Evolutionary conservation across 2,797 vertebrate genomes (phyloP), one percentile per base, ranked within the genome.

Genomic region (Spinus pinus): DNA sequence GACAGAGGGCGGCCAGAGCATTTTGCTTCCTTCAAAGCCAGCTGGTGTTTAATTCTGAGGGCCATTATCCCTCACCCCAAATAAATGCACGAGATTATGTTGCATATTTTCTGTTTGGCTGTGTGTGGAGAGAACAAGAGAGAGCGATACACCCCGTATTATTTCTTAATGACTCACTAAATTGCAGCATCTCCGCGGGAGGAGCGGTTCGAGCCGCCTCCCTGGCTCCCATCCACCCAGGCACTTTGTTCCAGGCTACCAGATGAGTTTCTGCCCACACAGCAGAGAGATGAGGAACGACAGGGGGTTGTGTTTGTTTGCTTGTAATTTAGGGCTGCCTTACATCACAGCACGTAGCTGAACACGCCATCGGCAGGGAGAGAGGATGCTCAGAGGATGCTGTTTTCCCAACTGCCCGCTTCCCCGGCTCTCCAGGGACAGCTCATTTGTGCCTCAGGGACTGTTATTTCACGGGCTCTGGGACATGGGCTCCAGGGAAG

Each of bases 161-260:
- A 90, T 66, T 91, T 60, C 77, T 85, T 79, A 95, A 94, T 24
- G 9, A 93, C n/a, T 93, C 84, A 17, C 77, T 81, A 67, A 92
- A 95, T 56, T 37, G 86, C 94, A 28, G 71, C 93, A 49, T 58
- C 84, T n/a, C 95, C 2, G 33, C 18, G 0, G 93, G 89, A 91
- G 82, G 84, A 88, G 81, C 0, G 51, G 47, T 15, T 67, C 24
- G 46, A 75, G 33, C 88, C 7, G 4, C 70, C 84, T 71, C 81
- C 73, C 47, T 4, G 54, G 33, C 39, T 65, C 47, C 74, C 47
- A 24, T 16, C 72, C 50, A 7, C 86, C 74, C 60, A 18, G 91
- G 81, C 94, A 11, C 60, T 77, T 78, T 42, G 57, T 93, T 90
- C 51, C 61, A 33, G 30, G 53, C 81, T 82, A 61, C 18, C 66